Evolutionary conservation across 1,140 invertebrate genomes (phyloP).

Genomic region (Pomacea maculata): DNA sequence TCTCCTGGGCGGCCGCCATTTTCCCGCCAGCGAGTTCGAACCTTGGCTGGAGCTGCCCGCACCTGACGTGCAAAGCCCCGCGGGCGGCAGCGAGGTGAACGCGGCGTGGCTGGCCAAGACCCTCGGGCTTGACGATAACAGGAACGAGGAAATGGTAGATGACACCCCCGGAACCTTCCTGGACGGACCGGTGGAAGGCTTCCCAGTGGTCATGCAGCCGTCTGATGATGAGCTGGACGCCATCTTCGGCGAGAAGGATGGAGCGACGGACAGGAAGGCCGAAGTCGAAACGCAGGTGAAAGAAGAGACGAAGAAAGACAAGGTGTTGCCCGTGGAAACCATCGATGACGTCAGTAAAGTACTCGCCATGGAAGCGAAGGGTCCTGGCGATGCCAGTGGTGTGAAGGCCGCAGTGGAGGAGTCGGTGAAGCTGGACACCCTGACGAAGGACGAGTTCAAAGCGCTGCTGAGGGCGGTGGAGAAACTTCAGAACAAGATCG

Average conservation of each 20-base stretch:
- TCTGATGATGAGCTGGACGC: not conserved
- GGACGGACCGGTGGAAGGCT: not conserved
- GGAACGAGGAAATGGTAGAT: not conserved
- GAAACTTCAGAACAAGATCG: slow-evolving; percentile 31
- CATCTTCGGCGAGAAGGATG: not conserved
- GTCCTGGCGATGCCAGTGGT: no score
- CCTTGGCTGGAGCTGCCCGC: slow-evolving; percentile 23
- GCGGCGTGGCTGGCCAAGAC: slow-evolving; percentile 12
- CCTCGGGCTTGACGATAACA: not conserved
- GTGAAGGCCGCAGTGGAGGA: not conserved
- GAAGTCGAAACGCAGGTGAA: not conserved
- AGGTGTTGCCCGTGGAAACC: not conserved
- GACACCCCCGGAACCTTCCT: not conserved
- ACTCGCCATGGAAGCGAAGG: not conserved
- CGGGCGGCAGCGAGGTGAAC: not conserved
- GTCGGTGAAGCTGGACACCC: slow-evolving; percentile 10
- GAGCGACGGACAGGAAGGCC: not conserved
- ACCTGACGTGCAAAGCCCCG: not conserved
- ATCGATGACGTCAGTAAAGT: not conserved
- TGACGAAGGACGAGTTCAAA: slow-evolving; percentile 35
- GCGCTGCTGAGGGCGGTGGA: slow-evolving; percentile 31
- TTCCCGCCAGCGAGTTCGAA: slow-evolving; percentile 14
- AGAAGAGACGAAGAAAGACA: slow-evolving; percentile 8
- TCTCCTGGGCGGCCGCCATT: not conserved
- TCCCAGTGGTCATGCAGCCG: not conserved